A percentile compares a stretch with the other conserved stretches of the same genome.
These are phyloP conservation scores for Anoplophora glabripennis DNA, from an alignment of 1,140 invertebrate genomes.

Conservation along the genomic window DNA sequence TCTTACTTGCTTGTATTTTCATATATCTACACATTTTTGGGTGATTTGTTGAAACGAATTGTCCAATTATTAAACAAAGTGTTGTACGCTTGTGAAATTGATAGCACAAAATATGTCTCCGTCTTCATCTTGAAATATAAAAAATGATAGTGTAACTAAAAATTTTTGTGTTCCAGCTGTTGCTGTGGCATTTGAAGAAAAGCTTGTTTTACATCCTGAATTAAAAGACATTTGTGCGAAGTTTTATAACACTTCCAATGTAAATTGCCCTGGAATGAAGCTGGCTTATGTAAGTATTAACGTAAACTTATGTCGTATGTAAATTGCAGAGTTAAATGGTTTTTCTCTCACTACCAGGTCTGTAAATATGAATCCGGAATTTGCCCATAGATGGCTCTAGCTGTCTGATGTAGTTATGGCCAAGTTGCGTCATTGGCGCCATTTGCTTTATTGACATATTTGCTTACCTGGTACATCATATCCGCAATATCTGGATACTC, in stretches of 20 bases:
- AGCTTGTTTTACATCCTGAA: conserved; percentile 57
- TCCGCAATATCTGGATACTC: too few relatives aligned
- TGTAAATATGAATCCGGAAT: too few relatives aligned
- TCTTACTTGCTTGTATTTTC: too few relatives aligned
- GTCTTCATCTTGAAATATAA: background rate
- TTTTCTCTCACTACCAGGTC: too few relatives aligned
- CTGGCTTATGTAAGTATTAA: conserved; percentile 43
- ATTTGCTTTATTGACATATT: too few relatives aligned
- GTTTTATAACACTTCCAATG: conserved; percentile 47
- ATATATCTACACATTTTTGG: too few relatives aligned
- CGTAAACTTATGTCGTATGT: background rate
- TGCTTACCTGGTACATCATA: too few relatives aligned
- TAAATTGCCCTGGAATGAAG: conserved; percentile 52
- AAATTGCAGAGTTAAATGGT: background rate
- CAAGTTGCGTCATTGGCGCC: too few relatives aligned
- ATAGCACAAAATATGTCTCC: background rate
- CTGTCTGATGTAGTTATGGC: too few relatives aligned
- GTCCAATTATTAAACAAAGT: too few relatives aligned
- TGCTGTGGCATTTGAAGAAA: conserved; percentile 67
- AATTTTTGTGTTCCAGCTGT: conserved; percentile 50
- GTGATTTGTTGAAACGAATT: too few relatives aligned
- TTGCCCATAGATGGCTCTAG: too few relatives aligned
- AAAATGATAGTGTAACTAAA: background rate
- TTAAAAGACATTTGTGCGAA: conserved; percentile 58
- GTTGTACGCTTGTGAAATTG: conserved; percentile 6